These are phyloP conservation scores for Vanessa tameamea DNA, from an alignment of 1,140 invertebrate species.

Conservation along the genomic window DNA sequence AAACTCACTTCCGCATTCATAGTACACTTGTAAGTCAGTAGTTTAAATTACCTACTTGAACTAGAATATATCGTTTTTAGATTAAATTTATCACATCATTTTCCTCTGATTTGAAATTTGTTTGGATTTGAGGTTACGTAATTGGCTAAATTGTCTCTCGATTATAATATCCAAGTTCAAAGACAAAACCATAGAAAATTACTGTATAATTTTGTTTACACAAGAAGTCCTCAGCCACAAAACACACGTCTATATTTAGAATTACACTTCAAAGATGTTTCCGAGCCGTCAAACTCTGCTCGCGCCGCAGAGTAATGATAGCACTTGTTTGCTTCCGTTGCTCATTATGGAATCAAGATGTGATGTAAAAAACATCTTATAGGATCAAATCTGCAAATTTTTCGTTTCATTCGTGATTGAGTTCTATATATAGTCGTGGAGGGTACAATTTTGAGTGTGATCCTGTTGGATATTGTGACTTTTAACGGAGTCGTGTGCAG, in stretches of 20 bases:
- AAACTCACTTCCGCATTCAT: too few species aligned
- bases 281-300: constrained; percentile 10
- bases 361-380: constrained; percentile 16
- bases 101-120: too few species aligned
- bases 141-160: background rate
- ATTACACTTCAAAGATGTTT: constrained; percentile 18
- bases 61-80: too few species aligned
- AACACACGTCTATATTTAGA: constrained; percentile 13
- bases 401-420: background rate
- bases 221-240: background rate
- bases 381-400: constrained; percentile 10
- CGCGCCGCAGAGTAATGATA: constrained; percentile 14
- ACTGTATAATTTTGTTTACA: constrained; percentile 6
- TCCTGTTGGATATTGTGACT: background rate
- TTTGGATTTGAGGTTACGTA: too few species aligned
- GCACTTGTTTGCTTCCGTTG: constrained; percentile 11
- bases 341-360: constrained; percentile 21
- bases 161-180: background rate
- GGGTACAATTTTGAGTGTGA: background rate
- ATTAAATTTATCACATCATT: too few species aligned
- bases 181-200: constrained; percentile 11
- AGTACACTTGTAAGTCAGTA: too few species aligned
- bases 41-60: too few species aligned
- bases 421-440: background rate
- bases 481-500: background rate